Evolutionary conservation across 2,888 invertebrate species (phyloP).

Genomic region (Seira ritae): DNA sequence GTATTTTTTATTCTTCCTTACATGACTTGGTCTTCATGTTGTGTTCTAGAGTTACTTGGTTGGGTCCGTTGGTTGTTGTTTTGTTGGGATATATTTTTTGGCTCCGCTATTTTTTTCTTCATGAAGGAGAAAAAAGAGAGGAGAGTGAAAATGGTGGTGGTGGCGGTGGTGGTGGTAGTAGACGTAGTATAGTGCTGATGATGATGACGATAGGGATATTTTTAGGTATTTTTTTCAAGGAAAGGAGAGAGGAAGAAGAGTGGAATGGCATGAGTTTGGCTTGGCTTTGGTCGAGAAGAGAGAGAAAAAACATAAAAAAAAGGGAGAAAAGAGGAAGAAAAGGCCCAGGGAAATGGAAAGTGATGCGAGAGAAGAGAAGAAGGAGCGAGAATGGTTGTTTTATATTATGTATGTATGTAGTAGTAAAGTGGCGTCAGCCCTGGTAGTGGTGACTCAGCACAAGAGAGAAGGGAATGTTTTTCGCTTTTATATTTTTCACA

Average conservation of each 20-base stretch:
- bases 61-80: conserved; percentile 40
- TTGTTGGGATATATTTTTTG: conserved; percentile 27
- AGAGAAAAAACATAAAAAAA: conserved; percentile 20
- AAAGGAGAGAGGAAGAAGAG: conserved; percentile 1
- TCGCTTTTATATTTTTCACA: neutral
- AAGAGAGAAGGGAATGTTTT: conserved; percentile 35
- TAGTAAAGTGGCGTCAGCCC: conserved; percentile 19
- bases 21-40: conserved; percentile 14
- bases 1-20: conserved; percentile 50
- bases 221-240: conserved; percentile 44
- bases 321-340: conserved; percentile 37
- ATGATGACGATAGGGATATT: conserved; percentile 41
- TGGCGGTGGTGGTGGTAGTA: neutral
- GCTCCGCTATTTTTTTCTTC: conserved; percentile 15
- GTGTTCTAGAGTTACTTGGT: conserved; percentile 13
- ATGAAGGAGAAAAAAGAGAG: conserved; percentile 25
- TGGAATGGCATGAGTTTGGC: neutral
- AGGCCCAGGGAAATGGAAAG: conserved; percentile 62
- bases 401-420: conserved; percentile 21
- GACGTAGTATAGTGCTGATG: neutral
- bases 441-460: conserved; percentile 51
- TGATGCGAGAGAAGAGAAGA: conserved; percentile 28
- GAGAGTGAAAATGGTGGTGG: conserved; percentile 1
- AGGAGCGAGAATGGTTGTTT: conserved; percentile 14
- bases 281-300: conserved; percentile 45